A percentile compares a stretch with the other conserved stretches of the same genome.
These are phyloP conservation scores for Apis cerana DNA, from an alignment of 1,140 invertebrate species.

Conservation along the genomic window DNA sequence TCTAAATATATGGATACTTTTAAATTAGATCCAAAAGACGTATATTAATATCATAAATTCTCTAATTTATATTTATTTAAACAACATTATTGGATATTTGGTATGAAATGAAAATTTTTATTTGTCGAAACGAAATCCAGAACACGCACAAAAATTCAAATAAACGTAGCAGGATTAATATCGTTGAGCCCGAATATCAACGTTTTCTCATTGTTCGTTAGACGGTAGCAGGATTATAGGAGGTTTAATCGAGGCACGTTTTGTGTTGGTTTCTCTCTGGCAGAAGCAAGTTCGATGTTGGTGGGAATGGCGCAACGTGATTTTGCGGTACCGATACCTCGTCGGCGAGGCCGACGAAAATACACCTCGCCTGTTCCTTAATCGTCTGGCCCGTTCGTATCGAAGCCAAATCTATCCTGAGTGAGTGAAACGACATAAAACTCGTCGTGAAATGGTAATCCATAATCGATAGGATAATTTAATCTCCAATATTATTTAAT, in stretches of 20 bases:
- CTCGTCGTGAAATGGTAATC: neutral
- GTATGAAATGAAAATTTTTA: too few species aligned
- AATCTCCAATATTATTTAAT: neutral
- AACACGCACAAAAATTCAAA: too few species aligned
- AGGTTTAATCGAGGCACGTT: neutral
- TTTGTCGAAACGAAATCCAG: too few species aligned
- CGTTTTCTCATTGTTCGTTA: too few species aligned
- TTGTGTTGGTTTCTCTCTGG: neutral
- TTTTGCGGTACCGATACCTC: neutral
- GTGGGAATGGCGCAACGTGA: constrained; percentile 8
- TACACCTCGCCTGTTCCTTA: constrained; percentile 11
- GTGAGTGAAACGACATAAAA: neutral
- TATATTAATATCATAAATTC: too few species aligned
- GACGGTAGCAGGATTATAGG: too few species aligned
- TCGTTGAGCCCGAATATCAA: too few species aligned
- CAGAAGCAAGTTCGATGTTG: neutral
- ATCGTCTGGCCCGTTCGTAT: neutral
- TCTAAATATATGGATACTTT: too few species aligned
- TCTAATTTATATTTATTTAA: too few species aligned
- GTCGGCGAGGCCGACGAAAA: constrained; percentile 2
- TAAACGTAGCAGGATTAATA: too few species aligned
- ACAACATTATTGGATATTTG: too few species aligned
- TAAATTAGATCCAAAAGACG: too few species aligned
- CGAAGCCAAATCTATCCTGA: constrained; percentile 2
- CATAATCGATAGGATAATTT: neutral